Conservation (phyloP, 2,797 vertebrate genomes). For the Phoebastria nigripes region DNA sequence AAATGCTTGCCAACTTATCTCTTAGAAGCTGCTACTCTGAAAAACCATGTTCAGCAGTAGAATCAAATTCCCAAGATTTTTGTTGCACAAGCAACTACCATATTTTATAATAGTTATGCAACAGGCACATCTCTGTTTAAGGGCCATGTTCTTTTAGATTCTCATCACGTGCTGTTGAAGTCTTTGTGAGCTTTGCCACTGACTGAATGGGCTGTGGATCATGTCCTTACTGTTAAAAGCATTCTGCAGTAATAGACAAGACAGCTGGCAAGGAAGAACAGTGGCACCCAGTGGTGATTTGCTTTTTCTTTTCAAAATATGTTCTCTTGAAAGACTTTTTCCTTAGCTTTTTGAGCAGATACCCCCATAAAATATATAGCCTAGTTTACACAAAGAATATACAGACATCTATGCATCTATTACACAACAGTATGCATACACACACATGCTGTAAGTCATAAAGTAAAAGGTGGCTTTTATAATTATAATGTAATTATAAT, state of each 20-base stretch:
- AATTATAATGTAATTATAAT: background rate
- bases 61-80: background rate
- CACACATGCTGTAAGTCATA: rapidly evolving
- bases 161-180: background rate
- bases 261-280: slow-evolving; percentile 45
- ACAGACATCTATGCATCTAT: background rate
- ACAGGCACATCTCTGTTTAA: background rate
- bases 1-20: background rate
- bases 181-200: background rate
- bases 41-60: background rate
- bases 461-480: background rate
- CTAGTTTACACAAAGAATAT: background rate
- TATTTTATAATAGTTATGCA: background rate
- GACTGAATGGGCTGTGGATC: background rate
- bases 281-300: slow-evolving; percentile 64
- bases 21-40: background rate
- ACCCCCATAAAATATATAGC: background rate
- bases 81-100: background rate
- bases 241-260: background rate
- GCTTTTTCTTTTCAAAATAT: background rate
- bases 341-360: background rate
- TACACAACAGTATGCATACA: background rate
- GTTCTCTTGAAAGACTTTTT: background rate
- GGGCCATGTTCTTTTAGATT: background rate
- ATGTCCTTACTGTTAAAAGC: background rate